Percentiles rank a stretch among this genome's conserved stretches.
Evolutionary conservation across 2,113 vertebrate genomes (phyloP).

Genomic region (Pungitius pungitius): DNA sequence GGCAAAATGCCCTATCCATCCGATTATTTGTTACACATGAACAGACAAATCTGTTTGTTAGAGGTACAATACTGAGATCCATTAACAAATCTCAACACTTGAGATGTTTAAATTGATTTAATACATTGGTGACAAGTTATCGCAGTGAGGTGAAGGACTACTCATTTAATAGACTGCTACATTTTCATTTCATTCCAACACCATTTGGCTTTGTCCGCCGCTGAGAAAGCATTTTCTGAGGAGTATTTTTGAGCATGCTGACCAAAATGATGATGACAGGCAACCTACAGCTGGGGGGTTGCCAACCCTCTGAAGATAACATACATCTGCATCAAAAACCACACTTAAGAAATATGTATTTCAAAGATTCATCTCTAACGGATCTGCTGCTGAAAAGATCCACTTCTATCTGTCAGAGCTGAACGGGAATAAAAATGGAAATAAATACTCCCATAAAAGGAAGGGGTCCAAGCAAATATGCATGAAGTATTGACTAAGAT

Average conservation of each 20-base stretch:
- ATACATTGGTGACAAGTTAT: background rate
- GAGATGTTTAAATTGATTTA: background rate
- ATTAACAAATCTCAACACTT: background rate
- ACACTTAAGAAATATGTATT: constrained; percentile 12
- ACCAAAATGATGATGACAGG: constrained; percentile 45
- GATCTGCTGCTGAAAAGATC: constrained; percentile 8
- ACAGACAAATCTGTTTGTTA: background rate
- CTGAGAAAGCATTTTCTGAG: background rate
- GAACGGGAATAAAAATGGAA: constrained; percentile 29
- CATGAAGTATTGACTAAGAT: constrained; percentile 18
- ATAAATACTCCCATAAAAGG: constrained; percentile 10
- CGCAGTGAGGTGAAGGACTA: background rate
- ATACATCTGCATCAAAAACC: constrained; percentile 10
- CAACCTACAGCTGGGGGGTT: constrained; percentile 21
- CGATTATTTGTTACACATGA: background rate
- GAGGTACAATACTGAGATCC: background rate
- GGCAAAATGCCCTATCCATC: background rate
- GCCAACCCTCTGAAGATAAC: constrained; percentile 30
- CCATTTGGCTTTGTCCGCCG: background rate
- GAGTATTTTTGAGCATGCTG: constrained; percentile 20
- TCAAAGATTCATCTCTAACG: too few species aligned
- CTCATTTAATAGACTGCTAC: background rate
- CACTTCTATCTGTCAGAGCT: constrained; percentile 1
- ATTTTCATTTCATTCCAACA: background rate
- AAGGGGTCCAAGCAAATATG: constrained; percentile 26